phyloP scores from a whole-genome alignment of 2,888 invertebrate genomes.

The Andrena fulva region DNA sequence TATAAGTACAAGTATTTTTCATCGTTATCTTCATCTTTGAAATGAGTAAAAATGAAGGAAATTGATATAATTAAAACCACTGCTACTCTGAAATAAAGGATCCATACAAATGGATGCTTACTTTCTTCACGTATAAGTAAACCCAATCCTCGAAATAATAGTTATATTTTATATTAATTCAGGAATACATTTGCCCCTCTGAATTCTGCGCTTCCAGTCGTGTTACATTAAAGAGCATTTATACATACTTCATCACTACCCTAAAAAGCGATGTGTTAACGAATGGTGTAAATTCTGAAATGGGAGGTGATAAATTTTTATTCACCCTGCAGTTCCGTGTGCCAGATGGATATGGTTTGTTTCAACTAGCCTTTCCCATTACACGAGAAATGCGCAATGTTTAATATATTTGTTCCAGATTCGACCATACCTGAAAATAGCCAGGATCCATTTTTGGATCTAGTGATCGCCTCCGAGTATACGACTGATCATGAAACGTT shows the following conservation, averaged over 20 bases:
- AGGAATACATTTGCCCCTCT: background rate
- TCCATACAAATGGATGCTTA: background rate
- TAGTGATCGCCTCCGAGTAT: conserved; percentile 81
- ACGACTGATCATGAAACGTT: conserved; percentile 78
- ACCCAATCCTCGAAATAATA: background rate
- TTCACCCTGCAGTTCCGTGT: background rate
- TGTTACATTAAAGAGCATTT: too few species aligned
- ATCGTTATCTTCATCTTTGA: too few species aligned
- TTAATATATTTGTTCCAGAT: conserved; percentile 19
- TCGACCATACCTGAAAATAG: conserved; percentile 11
- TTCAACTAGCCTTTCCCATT: background rate
- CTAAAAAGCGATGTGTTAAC: too few species aligned
- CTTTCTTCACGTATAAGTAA: background rate
- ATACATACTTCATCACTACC: too few species aligned
- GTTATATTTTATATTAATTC: background rate
- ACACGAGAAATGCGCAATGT: background rate
- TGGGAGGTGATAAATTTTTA: too few species aligned
- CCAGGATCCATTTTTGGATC: conserved; percentile 80
- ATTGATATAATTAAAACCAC: background rate
- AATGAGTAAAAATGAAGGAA: too few species aligned
- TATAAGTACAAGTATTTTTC: too few species aligned
- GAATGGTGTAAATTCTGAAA: too few species aligned
- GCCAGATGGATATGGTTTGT: background rate
- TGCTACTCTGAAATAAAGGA: background rate
- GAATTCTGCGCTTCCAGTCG: background rate